Evolutionary conservation across 2,113 vertebrate genomes (phyloP).

Genomic region (Tautogolabrus adspersus): DNA sequence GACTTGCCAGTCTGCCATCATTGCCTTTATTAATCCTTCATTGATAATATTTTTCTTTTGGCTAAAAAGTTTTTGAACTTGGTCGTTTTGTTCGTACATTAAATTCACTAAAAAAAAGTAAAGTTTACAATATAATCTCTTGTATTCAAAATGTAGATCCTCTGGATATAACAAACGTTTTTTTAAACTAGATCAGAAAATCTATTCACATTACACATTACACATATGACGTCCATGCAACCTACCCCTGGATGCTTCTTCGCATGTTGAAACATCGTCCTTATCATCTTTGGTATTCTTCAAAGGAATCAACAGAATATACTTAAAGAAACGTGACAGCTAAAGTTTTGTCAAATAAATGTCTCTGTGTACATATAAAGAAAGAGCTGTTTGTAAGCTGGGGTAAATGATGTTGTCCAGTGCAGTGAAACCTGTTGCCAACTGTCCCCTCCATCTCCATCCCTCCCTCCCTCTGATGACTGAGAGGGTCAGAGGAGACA

Average conservation of each 20-base stretch:
- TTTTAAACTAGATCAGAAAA: not conserved
- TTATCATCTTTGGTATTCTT: slow-evolving; percentile 70
- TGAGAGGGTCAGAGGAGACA: slow-evolving; percentile 50
- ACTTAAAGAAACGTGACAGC: not conserved
- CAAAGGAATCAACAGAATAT: slow-evolving; percentile 5
- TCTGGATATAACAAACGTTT: no score
- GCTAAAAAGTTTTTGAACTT: no score
- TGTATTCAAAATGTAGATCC: no score
- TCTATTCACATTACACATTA: not conserved
- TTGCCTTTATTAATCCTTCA: not conserved
- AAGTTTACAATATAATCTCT: no score
- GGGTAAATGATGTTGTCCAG: slow-evolving; percentile 27
- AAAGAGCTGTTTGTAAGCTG: slow-evolving; percentile 48
- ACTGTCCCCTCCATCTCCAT: not conserved
- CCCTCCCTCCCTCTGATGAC: slow-evolving; percentile 30
- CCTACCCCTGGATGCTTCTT: slow-evolving; percentile 83
- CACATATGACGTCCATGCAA: slow-evolving; percentile 22
- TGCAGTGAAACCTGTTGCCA: slow-evolving; percentile 59
- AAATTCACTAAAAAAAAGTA: no score
- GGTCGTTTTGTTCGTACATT: no score
- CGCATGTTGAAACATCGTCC: slow-evolving; percentile 65
- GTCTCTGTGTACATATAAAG: slow-evolving; percentile 20
- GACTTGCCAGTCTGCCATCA: not conserved
- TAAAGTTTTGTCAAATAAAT: slow-evolving; percentile 11
- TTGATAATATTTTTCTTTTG: no score